Conservation (phyloP, 1,140 invertebrate species). For the Penaeus japonicus region DNA sequence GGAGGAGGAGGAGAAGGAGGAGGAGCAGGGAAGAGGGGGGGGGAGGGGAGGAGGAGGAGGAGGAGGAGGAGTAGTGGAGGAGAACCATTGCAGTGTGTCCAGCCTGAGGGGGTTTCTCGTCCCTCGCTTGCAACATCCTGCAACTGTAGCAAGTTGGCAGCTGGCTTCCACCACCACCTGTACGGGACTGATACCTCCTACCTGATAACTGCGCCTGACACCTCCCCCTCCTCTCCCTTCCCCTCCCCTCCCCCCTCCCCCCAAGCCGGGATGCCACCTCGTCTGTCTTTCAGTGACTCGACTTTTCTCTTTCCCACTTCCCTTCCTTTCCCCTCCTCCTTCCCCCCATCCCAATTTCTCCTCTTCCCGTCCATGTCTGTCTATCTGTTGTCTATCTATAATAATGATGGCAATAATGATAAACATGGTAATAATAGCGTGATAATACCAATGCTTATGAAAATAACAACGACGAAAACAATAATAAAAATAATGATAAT, state of each 20-base stretch:
- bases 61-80: too few relatives aligned
- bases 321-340: conserved; percentile 2
- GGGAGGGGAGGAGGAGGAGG: too few relatives aligned
- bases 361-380: not conserved
- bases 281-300: not conserved
- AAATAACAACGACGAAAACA: too few relatives aligned
- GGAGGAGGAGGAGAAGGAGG: not conserved
- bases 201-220: conserved; percentile 35
- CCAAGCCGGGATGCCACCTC: too few relatives aligned
- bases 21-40: too few relatives aligned
- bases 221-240: conserved; percentile 18
- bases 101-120: not conserved
- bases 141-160: conserved; percentile 10
- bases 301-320: not conserved
- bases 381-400: too few relatives aligned
- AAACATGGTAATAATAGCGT: too few relatives aligned
- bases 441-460: too few relatives aligned
- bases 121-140: not conserved
- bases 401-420: too few relatives aligned
- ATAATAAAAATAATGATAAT: too few relatives aligned
- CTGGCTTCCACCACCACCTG: conserved; percentile 18
- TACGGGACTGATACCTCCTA: conserved; percentile 30
- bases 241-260: not conserved
- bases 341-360: not conserved
- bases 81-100: conserved; percentile 15